A percentile compares a stretch with the other conserved stretches of the same genome.
Evolutionary conservation across 1,140 invertebrate species (phyloP).

Genomic region (Neuroterus valhalla): DNA sequence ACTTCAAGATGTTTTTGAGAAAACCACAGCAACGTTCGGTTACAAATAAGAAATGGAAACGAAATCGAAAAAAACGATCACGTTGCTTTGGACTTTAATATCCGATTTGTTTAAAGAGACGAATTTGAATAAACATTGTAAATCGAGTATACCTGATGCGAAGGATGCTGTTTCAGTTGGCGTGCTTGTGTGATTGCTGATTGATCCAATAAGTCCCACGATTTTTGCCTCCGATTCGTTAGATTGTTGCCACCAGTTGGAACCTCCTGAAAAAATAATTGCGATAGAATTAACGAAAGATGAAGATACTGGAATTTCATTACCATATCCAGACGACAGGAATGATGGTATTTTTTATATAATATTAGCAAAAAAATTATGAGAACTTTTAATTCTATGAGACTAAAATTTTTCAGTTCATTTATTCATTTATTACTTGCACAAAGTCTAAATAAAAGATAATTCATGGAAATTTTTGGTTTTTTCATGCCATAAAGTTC

Average conservation of each 20-base stretch:
- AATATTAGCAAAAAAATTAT: too few relatives aligned
- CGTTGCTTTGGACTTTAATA: neutral
- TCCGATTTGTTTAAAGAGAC: too few relatives aligned
- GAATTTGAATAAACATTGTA: neutral
- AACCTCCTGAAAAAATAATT: conserved; percentile 46
- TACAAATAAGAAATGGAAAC: neutral
- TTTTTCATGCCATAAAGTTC: too few relatives aligned
- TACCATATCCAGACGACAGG: too few relatives aligned
- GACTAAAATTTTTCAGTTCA: too few relatives aligned
- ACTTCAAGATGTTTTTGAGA: neutral
- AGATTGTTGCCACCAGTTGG: conserved; percentile 57
- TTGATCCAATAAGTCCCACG: conserved; percentile 93
- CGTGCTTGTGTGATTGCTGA: conserved; percentile 83
- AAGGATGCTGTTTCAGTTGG: conserved; percentile 79
- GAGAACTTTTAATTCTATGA: too few relatives aligned
- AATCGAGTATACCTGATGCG: conserved; percentile 79
- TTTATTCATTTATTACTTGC: too few relatives aligned
- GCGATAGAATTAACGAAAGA: neutral
- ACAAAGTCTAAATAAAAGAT: too few relatives aligned
- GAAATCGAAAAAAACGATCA: neutral
- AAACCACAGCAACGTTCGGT: conserved; percentile 8
- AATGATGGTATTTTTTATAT: too few relatives aligned
- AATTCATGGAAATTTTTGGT: too few relatives aligned
- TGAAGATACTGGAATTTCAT: neutral
- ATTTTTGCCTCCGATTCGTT: conserved; percentile 88